phyloP scores from a whole-genome alignment of 2,888 invertebrate genomes.

The Hermaeophaga mercurialis region DNA sequence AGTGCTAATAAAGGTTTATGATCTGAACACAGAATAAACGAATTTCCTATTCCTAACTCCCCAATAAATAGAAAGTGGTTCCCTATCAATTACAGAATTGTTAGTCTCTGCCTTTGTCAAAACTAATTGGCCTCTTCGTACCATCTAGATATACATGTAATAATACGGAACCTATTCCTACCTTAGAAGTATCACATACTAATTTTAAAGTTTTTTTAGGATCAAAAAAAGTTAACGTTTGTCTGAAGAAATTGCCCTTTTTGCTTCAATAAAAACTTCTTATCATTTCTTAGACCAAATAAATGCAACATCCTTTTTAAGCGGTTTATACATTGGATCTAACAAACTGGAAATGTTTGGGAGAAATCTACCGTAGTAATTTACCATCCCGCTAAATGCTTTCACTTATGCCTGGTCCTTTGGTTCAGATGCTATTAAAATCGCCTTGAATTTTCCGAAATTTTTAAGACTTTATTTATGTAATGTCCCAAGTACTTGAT shows the following conservation, averaged over 20 bases:
- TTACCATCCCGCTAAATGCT: slow-evolving; percentile 47
- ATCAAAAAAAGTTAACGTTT: slow-evolving; percentile 15
- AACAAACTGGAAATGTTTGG: slow-evolving; percentile 37
- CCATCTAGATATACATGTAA: slow-evolving; percentile 28
- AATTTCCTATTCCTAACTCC: slow-evolving; percentile 7
- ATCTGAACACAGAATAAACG: not conserved
- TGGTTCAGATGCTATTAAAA: slow-evolving; percentile 1
- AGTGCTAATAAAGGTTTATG: slow-evolving; percentile 12
- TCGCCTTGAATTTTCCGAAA: slow-evolving; percentile 11
- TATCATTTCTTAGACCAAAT: slow-evolving; percentile 39
- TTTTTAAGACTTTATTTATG: not conserved
- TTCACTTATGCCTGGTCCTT: slow-evolving; percentile 30
- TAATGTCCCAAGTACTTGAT: slow-evolving; percentile 23
- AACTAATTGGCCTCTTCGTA: slow-evolving; percentile 31
- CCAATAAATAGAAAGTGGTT: slow-evolving; percentile 32
- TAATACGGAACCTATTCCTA: slow-evolving; percentile 23
- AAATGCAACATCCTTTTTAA: slow-evolving; percentile 24
- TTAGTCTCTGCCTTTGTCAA: slow-evolving; percentile 27
- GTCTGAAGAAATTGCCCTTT: slow-evolving; percentile 13
- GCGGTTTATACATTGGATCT: slow-evolving; percentile 43
- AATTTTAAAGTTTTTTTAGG: slow-evolving; percentile 19
- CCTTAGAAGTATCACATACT: slow-evolving; percentile 18
- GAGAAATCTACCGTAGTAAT: slow-evolving; percentile 46
- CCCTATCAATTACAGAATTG: slow-evolving; percentile 31
- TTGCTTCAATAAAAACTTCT: slow-evolving; percentile 8